Percentiles rank a stretch among this genome's conserved stretches.
phyloP scores from a whole-genome alignment of 2,113 vertebrate species.

The Mellivora capensis region DNA sequence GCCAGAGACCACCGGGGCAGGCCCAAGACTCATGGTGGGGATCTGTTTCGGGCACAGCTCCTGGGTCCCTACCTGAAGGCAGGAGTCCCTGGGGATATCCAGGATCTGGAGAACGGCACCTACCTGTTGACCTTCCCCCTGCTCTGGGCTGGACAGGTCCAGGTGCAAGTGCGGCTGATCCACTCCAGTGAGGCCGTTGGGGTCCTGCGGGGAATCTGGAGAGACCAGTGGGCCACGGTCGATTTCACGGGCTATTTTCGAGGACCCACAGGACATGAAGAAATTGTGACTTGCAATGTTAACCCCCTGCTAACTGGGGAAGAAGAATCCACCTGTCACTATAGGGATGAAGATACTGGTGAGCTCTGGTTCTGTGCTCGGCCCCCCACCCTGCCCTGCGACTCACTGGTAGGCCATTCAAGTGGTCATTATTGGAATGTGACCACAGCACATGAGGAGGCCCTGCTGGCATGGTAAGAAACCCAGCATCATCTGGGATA shows the following conservation, averaged over 20 bases:
- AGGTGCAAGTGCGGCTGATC: slow-evolving; percentile 52
- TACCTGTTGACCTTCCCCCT: slow-evolving; percentile 61
- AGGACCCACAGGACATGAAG: neutral
- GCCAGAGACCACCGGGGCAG: slow-evolving; percentile 54
- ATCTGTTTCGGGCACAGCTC: slow-evolving; percentile 57
- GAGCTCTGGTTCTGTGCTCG: slow-evolving; percentile 69
- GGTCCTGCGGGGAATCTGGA: slow-evolving; percentile 50
- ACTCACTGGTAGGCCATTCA: slow-evolving; percentile 57
- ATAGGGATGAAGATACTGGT: slow-evolving; percentile 29
- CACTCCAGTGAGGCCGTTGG: slow-evolving; percentile 60
- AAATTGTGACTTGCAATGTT: slow-evolving; percentile 7
- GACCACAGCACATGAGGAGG: slow-evolving; percentile 19
- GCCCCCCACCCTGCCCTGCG: slow-evolving; percentile 59
- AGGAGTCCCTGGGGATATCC: neutral
- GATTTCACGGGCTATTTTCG: slow-evolving; percentile 71
- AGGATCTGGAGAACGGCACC: slow-evolving; percentile 55
- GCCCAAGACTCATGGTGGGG: slow-evolving; percentile 48
- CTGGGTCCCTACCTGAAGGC: slow-evolving; percentile 13
- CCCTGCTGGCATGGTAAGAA: slow-evolving; percentile 62
- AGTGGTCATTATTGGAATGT: slow-evolving; percentile 59
- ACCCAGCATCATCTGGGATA: neutral
- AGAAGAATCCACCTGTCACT: slow-evolving; percentile 49
- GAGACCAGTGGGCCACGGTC: slow-evolving; percentile 47
- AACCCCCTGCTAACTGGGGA: neutral
- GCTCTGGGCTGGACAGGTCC: slow-evolving; percentile 52